A percentile compares a stretch with the other conserved stretches of the same genome.
These are phyloP conservation scores for Delichon dasypus DNA, from an alignment of 2,797 vertebrate genomes.

Conservation along the genomic window DNA sequence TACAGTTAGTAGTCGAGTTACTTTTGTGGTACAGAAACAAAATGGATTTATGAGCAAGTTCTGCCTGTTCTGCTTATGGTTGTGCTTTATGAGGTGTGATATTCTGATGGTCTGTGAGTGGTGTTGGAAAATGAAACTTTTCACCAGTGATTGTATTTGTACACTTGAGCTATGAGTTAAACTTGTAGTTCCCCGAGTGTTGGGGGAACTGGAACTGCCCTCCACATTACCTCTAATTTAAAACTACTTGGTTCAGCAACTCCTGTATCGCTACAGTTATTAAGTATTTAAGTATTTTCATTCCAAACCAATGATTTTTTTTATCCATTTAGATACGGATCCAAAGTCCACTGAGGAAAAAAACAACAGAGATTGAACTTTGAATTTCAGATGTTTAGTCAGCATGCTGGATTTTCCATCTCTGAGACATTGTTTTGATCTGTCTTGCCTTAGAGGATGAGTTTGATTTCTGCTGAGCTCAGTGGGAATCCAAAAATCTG, in stretches of 20 bases:
- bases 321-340: background rate
- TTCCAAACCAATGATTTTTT: background rate
- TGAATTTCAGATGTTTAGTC: slow-evolving; percentile 39
- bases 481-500: background rate
- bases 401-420: slow-evolving; percentile 8
- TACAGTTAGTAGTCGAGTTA: background rate
- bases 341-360: slow-evolving; percentile 22
- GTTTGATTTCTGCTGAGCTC: background rate
- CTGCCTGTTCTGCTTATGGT: background rate
- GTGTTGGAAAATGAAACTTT: background rate
- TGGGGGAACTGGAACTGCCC: background rate
- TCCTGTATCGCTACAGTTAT: background rate
- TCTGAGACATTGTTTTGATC: background rate
- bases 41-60: background rate
- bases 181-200: background rate
- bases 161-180: background rate
- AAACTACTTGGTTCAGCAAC: background rate
- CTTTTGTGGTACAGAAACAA: background rate
- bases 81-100: background rate
- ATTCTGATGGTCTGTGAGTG: background rate
- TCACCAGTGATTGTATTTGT: background rate
- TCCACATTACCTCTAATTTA: background rate
- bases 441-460: background rate
- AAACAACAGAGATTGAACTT: slow-evolving; percentile 35
- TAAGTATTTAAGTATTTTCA: background rate